Conservation (phyloP, 2,797 vertebrate genomes). For the Cottoperca gobio region DNA sequence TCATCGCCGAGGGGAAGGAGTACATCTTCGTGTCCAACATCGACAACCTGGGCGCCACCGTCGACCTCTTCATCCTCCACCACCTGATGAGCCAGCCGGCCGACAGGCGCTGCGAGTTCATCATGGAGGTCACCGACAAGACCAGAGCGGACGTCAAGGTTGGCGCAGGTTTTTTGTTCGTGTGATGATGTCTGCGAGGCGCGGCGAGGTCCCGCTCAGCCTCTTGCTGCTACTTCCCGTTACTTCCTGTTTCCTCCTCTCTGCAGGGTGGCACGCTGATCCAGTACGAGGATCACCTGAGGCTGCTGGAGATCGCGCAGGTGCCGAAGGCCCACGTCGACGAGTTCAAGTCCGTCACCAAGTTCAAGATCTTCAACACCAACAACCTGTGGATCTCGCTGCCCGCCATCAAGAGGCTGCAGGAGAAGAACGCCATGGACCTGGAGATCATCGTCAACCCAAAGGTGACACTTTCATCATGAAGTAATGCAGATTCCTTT, state of each 20-base stretch:
- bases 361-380: slow-evolving; percentile 99
- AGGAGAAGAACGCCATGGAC: slow-evolving; percentile 91
- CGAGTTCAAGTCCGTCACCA: slow-evolving; percentile 98
- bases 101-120: slow-evolving; percentile 93
- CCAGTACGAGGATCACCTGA: slow-evolving; percentile 93
- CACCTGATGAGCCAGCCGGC: slow-evolving; percentile 94
- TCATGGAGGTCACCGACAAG: slow-evolving; percentile 99
- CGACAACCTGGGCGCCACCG: slow-evolving; percentile 97
- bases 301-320: slow-evolving; percentile 97
- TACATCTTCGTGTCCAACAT: slow-evolving; percentile 99
- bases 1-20: slow-evolving; percentile 92
- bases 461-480: slow-evolving; percentile 84
- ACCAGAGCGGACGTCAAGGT: slow-evolving; percentile 98
- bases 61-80: slow-evolving; percentile 95
- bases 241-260: neutral
- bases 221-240: neutral
- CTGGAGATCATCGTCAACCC: slow-evolving; percentile 99
- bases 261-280: slow-evolving; percentile 95
- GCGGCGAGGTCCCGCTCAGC: neutral
- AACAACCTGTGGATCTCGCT: slow-evolving; percentile 99
- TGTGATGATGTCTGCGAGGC: accelerated
- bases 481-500: neutral
- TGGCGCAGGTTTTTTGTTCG: neutral
- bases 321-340: slow-evolving; percentile 96
- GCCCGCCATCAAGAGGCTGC: slow-evolving; percentile 92